Conservation (phyloP, 1,140 invertebrate species). For the Octopus sinensis region DNA sequence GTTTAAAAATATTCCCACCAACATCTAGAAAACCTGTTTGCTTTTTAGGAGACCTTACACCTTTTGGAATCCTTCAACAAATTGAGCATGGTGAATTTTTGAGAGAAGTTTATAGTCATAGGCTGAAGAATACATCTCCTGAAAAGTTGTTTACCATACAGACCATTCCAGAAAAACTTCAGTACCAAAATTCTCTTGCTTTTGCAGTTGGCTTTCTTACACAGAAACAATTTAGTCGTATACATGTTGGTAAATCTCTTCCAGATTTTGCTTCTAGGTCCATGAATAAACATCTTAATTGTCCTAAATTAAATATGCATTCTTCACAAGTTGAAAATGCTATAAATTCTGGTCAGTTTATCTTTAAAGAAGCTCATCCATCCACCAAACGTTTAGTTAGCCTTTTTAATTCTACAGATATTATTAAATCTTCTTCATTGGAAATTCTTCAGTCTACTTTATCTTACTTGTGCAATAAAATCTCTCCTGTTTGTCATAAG, state of each 20-base stretch:
- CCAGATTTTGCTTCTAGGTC: not conserved
- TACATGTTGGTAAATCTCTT: not conserved
- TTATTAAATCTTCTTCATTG: not conserved
- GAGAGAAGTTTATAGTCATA: not conserved
- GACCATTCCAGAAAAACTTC: not conserved
- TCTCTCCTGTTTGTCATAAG: not conserved
- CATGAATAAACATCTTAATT: not conserved
- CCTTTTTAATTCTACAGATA: not conserved
- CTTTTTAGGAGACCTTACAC: not conserved
- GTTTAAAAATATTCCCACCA: not conserved
- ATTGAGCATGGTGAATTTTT: not conserved
- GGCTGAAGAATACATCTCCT: not conserved
- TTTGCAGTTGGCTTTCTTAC: not conserved
- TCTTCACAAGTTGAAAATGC: not conserved
- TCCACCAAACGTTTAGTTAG: not conserved
- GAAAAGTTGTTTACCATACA: not conserved
- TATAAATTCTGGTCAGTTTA: constrained; percentile 4
- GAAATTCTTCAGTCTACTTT: not conserved
- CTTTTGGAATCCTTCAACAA: not conserved
- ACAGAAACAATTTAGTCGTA: not conserved
- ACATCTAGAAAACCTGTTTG: not conserved
- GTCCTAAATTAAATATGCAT: not conserved
- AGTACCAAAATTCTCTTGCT: not conserved
- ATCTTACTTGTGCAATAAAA: not conserved
- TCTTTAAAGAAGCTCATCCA: not conserved